Conservation (phyloP, 2,113 vertebrate genomes). For the Mastomys coucha region DNA sequence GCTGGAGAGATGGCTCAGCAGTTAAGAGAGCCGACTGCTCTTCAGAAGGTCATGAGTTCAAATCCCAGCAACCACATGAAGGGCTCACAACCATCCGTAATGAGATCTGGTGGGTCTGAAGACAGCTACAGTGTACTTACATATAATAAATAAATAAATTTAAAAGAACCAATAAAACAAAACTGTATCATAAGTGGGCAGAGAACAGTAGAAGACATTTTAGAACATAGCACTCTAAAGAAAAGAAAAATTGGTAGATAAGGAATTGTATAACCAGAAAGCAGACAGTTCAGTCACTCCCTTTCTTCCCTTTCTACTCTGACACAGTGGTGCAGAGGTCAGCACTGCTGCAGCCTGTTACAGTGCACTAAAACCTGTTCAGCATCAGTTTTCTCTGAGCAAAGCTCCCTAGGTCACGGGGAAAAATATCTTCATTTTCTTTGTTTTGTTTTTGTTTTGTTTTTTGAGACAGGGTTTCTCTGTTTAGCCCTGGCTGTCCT, state of each 20-base stretch:
- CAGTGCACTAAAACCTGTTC: background rate
- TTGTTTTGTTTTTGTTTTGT: no score
- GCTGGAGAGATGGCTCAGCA: no score
- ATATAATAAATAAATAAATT: no score
- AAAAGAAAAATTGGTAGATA: slow-evolving; percentile 2
- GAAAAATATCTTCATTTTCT: background rate
- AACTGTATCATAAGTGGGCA: background rate
- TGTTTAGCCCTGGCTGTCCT: no score
- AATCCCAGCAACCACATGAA: no score
- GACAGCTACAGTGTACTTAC: no score
- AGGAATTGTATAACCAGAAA: slow-evolving; percentile 47
- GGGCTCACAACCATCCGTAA: no score
- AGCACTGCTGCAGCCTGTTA: background rate
- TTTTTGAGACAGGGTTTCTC: no score
- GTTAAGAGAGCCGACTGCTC: no score
- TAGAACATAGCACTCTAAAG: slow-evolving; percentile 49
- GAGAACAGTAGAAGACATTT: background rate
- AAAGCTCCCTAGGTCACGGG: background rate
- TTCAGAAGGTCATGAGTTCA: no score
- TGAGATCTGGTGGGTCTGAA: no score
- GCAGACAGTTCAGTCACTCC: background rate
- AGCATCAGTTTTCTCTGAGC: background rate
- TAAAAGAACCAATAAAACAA: slow-evolving; percentile 8
- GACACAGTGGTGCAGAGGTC: background rate
- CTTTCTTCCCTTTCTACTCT: background rate